Evolutionary conservation across 2,797 vertebrate species (phyloP), one percentile per base, ranked within the genome.

Genomic region (Lycodopsis pacificus): DNA sequence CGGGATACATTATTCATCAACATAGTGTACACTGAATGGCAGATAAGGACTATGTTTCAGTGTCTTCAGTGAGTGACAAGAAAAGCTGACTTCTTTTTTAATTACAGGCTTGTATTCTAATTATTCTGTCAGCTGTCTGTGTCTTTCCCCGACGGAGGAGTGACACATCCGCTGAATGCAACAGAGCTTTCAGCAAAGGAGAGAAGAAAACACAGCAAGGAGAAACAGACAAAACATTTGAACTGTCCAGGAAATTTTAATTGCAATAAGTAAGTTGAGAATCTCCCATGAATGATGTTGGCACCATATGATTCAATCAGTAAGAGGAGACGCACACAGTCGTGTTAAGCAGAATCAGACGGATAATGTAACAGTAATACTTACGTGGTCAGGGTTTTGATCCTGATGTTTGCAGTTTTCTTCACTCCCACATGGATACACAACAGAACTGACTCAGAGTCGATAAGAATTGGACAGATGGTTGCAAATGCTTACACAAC

Each of bases 41-140:
- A 65, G 82, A 81, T 80, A 77, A 76, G 25, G n/a, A 22, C 38
- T n/a, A 5, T 70, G 36, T 74, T 77, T 79, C 30, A 19, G 27
- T 48, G 53, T 57, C 56, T 22, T 73, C 62, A 14, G 32, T 79
- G 73, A 85, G 59, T 59, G 63, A 79, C 78, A 71, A 25, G 73
- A 79, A 79, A 51, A 73, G 64, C 69, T 36, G 56, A n/a, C 15
- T 77, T 71, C 51, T 2, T 71, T 54, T 42, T 32, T 73, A 85
- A 91, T 86, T 81, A 81, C 58, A 83, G 48, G 22, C 48, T 22
- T 74, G 65, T 65, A 49, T 87, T 85, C 10, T 68, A 76, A 86
- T 77, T 57, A 78, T 75, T 80, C 66, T 2, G 49, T 84, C 72
- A 71, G 71, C 77, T 77, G 51, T 63, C 40, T 53, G n/a, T 57